Evolutionary conservation across 2,113 vertebrate species (phyloP), one percentile per base, ranked within the genome.

Genomic region (Rynchops niger): DNA sequence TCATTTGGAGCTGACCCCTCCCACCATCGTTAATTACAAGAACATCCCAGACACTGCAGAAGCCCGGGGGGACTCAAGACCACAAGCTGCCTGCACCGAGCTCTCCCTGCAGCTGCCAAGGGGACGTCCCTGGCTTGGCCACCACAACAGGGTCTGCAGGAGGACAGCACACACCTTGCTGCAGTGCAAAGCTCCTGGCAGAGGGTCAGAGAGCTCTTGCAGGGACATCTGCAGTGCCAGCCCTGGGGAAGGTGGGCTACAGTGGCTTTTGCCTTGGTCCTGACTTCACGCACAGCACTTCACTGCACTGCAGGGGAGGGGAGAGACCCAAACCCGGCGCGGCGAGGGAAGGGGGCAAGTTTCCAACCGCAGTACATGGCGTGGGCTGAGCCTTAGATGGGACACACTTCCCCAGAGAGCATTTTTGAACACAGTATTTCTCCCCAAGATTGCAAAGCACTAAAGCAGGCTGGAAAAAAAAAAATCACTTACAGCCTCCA

Each of bases 21-120:
- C 34, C 34, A 21, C 15, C 11, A 45, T 18, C 34, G 15, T 29
- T 45, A 58, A 38, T 25, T 29, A 38, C 27, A 59, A 40, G 59
- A 38, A 58, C 50, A 38, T 16, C 56, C 30, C 73, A 58, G 89
- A 22, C 0, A 0, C 25, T 3, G 1, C 47, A 84, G 55, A 55
- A 63, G 21, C 11, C 14, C 1, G 1, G 9, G 25, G 25, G n/a
- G 30, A 36, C 40, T 40, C 13, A 17, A 70, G 55, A 21, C 47
- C 25, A 30, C 0, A 2, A 47, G 34, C 29, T 42, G 40, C 11
- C 19, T 1, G 0, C 34, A 14, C 40, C 4, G 1, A 77, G 61
- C 25, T 58, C 22, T 58, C n/a, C 43, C 15, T 25, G n/a, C 0
- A 0, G n/a, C n/a, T 56, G 50, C n/a, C 23, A 52, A 22, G 22